These are phyloP conservation scores for Tetraodon nigroviridis DNA, from an alignment of 2,113 vertebrate genomes.

Conservation along the genomic window DNA sequence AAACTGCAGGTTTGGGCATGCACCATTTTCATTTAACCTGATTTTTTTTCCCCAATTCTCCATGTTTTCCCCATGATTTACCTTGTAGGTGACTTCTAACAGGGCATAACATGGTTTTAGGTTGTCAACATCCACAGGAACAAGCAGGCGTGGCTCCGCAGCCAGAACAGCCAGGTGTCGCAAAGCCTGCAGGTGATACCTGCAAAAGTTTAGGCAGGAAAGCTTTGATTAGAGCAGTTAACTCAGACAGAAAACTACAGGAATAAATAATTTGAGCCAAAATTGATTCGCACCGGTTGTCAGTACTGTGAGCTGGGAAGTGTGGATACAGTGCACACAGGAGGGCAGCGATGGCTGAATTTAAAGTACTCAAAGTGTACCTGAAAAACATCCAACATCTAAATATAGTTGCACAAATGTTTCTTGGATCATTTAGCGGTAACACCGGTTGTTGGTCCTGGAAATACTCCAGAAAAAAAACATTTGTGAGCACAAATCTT, in stretches of 20 bases:
- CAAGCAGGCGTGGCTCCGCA: constrained; percentile 89
- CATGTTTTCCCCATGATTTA: constrained; percentile 30
- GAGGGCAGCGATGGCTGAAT: constrained; percentile 93
- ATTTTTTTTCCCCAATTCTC: no score
- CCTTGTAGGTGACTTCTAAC: constrained; percentile 95
- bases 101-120: constrained; percentile 91
- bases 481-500: constrained; percentile 23
- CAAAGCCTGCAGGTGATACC: constrained; percentile 96
- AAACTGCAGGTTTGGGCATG: no score
- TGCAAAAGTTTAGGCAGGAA: constrained; percentile 42
- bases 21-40: no score
- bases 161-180: constrained; percentile 92
- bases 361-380: constrained; percentile 92
- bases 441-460: not conserved
- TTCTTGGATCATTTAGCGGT: no score
- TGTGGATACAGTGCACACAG: constrained; percentile 96
- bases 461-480: no score
- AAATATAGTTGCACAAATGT: no score
- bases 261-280: no score
- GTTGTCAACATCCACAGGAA: constrained; percentile 91
- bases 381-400: constrained; percentile 62
- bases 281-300: constrained; percentile 82
- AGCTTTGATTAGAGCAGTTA: not conserved
- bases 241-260: not conserved
- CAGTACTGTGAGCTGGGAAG: constrained; percentile 95